Percentiles rank a stretch among this genome's conserved stretches.
phyloP scores from a whole-genome alignment of 2,888 invertebrate species.

The Diaperis boleti region DNA sequence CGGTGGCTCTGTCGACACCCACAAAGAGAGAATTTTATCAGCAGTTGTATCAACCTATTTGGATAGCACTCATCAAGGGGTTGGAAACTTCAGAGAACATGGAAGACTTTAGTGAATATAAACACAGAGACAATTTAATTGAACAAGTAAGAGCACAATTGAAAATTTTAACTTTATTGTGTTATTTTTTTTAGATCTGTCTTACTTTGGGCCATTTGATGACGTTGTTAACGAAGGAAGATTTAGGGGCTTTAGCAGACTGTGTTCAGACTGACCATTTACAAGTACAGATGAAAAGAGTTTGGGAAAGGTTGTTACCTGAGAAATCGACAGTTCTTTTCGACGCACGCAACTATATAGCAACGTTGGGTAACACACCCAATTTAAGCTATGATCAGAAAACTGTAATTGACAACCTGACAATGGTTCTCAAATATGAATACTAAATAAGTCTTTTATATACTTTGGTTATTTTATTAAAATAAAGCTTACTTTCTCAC shows the following conservation, averaged over 20 bases:
- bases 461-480: background rate
- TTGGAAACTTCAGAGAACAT: constrained; percentile 83
- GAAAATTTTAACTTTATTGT: too few relatives aligned
- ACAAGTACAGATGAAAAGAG: constrained; percentile 61
- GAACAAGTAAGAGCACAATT: constrained; percentile 75
- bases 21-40: constrained; percentile 74
- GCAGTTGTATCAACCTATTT: constrained; percentile 71
- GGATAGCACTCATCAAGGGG: constrained; percentile 79
- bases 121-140: constrained; percentile 86
- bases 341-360: constrained; percentile 56
- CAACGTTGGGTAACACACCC: constrained; percentile 10
- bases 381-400: constrained; percentile 22
- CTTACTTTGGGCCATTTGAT: constrained; percentile 80
- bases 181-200: constrained; percentile 73
- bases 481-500: background rate
- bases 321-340: constrained; percentile 63
- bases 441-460: constrained; percentile 14
- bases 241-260: constrained; percentile 70
- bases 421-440: constrained; percentile 16
- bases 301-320: constrained; percentile 64
- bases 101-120: constrained; percentile 86
- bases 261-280: constrained; percentile 66
- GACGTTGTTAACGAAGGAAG: constrained; percentile 70
- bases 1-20: constrained; percentile 79
- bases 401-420: constrained; percentile 14